Base-by-base conservation (phyloP, 2,797 vertebrate species). In the Chloroceryle inda region DNA sequence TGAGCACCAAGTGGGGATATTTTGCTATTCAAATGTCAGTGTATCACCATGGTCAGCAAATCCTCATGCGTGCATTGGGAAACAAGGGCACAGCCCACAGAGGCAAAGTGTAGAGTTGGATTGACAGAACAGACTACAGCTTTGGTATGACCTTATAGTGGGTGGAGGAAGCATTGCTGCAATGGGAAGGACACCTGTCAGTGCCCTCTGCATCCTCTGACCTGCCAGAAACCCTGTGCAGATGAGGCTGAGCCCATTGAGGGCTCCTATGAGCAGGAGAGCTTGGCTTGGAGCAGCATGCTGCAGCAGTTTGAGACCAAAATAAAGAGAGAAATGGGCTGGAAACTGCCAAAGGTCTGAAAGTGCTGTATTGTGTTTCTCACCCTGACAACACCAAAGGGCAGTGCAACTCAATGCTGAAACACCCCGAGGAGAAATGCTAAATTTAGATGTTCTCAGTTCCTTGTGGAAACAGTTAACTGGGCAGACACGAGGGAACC, bases 91-190 rank as follows among this genome's bases (percentile, higher is more conserved):
- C 33, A 77, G 23, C 15, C 37, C 29, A 9, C 19, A 24, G 37
- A 63, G 33, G 10, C 2, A 13, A 76, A 31, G 3, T 56, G 9
- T 64, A 72, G 61, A 59, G 35, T 4, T 83, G 52, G 15, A 26
- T 33, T 62, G n/a, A 53, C 45, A 58, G 59, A 91, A 52, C 24
- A 87, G 45, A 64, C 37, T 64, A 13, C 37, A 53, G 33, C 35
- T 92, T 76, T 0, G 0, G 69, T 67, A 26, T 3, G 1, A 61
- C 26, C 21, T 3, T 35, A 8, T 4, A 4, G 18, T 3, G 1
- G 4, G 18, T 67, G 68, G n/a, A 76, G 31, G 24, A 82, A 42
- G 8, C 63, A 62, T 69, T 16, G 9, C 45, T 80, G 42, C 20
- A 38, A 33, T 6, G 12, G 10, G 13, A 77, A 62, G 35, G 38